Evolutionary conservation across 2,113 vertebrate species (phyloP).

Genomic region (Perca fluviatilis): DNA sequence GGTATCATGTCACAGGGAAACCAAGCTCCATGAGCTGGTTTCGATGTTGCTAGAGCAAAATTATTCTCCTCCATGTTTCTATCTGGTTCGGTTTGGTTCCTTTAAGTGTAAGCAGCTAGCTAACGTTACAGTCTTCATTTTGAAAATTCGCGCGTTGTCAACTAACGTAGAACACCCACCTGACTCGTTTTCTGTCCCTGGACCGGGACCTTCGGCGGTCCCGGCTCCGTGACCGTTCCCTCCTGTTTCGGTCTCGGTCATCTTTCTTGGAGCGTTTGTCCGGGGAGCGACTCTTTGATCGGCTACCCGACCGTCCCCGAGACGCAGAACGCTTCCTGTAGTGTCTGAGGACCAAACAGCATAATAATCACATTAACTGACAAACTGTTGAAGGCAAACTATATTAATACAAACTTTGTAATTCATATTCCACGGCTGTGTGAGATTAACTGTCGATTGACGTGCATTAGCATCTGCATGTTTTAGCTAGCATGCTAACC

Average conservation of each 20-base stretch:
- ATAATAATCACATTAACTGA: rapidly evolving
- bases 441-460: background rate
- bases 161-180: conserved; percentile 73
- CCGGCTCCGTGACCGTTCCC: conserved; percentile 92
- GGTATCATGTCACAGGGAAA: background rate
- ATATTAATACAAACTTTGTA: background rate
- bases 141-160: background rate
- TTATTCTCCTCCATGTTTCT: background rate
- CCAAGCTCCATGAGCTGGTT: background rate
- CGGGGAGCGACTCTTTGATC: conserved; percentile 94
- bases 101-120: background rate
- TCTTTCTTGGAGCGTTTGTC: conserved; percentile 95
- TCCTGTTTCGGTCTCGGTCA: conserved; percentile 86
- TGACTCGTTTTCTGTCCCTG: conserved; percentile 92
- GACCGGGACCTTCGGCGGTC: conserved; percentile 95
- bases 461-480: background rate
- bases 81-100: background rate
- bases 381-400: background rate
- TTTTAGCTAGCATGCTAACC: conserved; percentile 52
- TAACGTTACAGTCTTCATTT: background rate
- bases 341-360: conserved; percentile 82
- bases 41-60: background rate
- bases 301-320: conserved; percentile 90
- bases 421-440: background rate
- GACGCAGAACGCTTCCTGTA: conserved; percentile 95